Evolutionary conservation across 2,113 vertebrate species (phyloP), one percentile per base, ranked within the genome.

Genomic region (Pangasianodon hypophthalmus): DNA sequence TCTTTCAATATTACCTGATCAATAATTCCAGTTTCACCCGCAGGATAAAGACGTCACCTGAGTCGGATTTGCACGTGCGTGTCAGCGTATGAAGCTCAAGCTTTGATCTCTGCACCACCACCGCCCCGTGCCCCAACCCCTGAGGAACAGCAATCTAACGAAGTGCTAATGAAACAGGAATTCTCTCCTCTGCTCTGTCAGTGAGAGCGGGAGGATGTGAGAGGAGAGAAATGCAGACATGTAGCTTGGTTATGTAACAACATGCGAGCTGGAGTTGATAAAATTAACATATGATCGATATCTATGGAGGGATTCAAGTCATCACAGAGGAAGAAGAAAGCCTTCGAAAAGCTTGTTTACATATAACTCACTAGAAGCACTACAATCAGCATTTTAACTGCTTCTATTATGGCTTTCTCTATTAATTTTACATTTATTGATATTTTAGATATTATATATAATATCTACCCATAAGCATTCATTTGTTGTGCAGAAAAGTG

Each of bases 91-190:
- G 3, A 41, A 84, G 82, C 54, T 84, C 56, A 16, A 13, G 32
- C 54, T 41, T 60, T 84, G 37, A 60, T 41, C 82, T 21, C 44
- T 9, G 37, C 37, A 37, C 37, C 37, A 37, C 37, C 37, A 37
- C 37, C 37, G 37, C 37, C 37, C 37, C 37, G 37, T 37, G 37
- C 37, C 37, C 37, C 37, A 37, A 37, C 37, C 84, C 37, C 7
- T 18, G 11, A 85, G 46, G 44, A 67, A 85, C 41, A 48, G 26
- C 44, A 6, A 50, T 50, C 24, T 67, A 85, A 85, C 50, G 84
- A 85, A 85, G 62, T 85, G 60, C 60, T 85, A 48, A 85, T 85
- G 60, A 85, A 67, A 64, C 16, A 11, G 46, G 77, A 52, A 80
- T 80, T 80, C 77, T 50, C 44, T 82, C 79, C 48, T 81, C 79